A percentile compares a stretch with the other conserved stretches of the same genome.
These are phyloP conservation scores for Meleagris gallopavo DNA, from an alignment of 2,113 vertebrate genomes.

Conservation along the genomic window DNA sequence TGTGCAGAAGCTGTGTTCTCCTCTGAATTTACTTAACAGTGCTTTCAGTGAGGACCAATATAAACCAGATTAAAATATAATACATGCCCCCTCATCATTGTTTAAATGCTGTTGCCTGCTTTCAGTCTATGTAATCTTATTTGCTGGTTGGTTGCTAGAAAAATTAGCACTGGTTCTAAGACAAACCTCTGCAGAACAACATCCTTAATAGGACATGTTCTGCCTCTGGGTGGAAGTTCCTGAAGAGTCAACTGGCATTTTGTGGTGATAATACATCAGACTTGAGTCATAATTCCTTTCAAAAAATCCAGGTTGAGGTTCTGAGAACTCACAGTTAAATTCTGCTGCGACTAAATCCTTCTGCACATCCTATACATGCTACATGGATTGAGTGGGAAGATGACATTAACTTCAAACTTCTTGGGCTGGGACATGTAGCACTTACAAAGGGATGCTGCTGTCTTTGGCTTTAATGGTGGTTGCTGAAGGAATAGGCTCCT, in stretches of 20 bases:
- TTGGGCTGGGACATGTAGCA: not conserved
- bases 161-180: not conserved
- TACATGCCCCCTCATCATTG: not conserved
- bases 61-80: not conserved
- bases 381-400: not conserved
- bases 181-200: not conserved
- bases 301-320: not conserved
- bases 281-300: not conserved
- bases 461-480: not conserved
- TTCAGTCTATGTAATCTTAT: not conserved
- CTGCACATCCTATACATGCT: not conserved
- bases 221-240: not conserved
- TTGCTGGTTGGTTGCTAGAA: not conserved
- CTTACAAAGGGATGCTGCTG: rapidly evolving
- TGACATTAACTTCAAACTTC: not conserved
- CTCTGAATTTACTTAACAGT: not conserved
- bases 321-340: not conserved
- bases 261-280: not conserved
- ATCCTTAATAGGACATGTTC: not conserved
- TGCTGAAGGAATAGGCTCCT: not conserved
- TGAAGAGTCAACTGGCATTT: not conserved
- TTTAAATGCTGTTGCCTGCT: not conserved
- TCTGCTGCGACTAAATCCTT: not conserved
- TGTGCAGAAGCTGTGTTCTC: not conserved
- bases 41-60: not conserved